Conservation (phyloP, 2,797 vertebrate species). For the Enteromius fasciolatus region DNA sequence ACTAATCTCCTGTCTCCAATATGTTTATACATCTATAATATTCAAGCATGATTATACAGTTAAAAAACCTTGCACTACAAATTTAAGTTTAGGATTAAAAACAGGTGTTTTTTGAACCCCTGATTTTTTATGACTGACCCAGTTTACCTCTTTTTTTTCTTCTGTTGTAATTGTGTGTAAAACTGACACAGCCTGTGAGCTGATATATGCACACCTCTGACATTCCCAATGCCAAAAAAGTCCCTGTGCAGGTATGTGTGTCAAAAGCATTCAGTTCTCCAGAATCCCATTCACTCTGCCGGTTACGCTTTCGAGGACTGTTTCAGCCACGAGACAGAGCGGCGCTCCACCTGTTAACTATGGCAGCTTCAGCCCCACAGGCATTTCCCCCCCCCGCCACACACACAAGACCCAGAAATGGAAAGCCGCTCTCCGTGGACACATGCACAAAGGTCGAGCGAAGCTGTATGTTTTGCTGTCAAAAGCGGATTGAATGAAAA, state of each 20-base stretch:
- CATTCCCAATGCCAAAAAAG: constrained; percentile 34
- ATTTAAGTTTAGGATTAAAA: constrained; percentile 13
- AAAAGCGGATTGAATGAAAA: constrained; percentile 33
- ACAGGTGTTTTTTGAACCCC: constrained; percentile 5
- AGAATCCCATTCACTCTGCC: constrained; percentile 13
- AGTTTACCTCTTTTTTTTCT: constrained; percentile 11
- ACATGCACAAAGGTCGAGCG: constrained; percentile 16
- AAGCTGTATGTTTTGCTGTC: constrained; percentile 40
- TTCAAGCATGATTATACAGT: not conserved
- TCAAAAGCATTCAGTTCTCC: constrained; percentile 35
- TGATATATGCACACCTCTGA: constrained; percentile 31
- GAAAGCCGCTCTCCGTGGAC: constrained; percentile 30
- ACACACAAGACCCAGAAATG: constrained; percentile 40
- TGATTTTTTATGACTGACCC: not conserved
- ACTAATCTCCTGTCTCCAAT: constrained; percentile 22
- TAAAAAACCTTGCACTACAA: not conserved
- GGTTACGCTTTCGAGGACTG: constrained; percentile 43
- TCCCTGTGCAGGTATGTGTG: constrained; percentile 42
- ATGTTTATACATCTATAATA: not conserved
- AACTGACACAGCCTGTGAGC: constrained; percentile 17
- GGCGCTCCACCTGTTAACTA: constrained; percentile 61
- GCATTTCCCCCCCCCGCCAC: constrained; percentile 34
- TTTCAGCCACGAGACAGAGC: constrained; percentile 38
- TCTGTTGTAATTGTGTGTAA: constrained; percentile 10
- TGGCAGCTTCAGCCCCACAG: constrained; percentile 36